Conservation (phyloP, 2,797 vertebrate species). For the Phrynocephalus forsythii region DNA sequence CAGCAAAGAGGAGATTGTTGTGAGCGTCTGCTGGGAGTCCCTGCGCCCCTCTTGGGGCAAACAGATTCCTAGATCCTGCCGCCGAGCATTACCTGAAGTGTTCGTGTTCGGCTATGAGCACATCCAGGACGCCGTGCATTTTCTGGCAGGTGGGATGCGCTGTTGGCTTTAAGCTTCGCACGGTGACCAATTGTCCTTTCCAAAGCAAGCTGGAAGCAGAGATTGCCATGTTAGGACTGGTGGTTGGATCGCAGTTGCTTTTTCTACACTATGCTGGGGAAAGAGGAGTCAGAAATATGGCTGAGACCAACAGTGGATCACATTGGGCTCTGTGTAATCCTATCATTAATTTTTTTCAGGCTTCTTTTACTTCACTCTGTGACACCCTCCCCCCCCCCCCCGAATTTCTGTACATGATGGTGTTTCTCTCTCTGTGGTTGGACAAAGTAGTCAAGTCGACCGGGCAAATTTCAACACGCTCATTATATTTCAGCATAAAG, state of each 20-base stretch:
- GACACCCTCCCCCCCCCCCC: too few relatives aligned
- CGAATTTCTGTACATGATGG: too few relatives aligned
- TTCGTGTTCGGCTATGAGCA: conserved; percentile 77
- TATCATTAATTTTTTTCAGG: too few relatives aligned
- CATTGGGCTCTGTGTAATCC: neutral
- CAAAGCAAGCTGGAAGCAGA: conserved; percentile 68
- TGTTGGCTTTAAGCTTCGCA: conserved; percentile 63
- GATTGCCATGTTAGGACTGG: rapidly evolving
- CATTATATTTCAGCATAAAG: neutral
- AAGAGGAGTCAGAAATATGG: neutral
- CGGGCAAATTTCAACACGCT: neutral
- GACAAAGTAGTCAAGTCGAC: neutral
- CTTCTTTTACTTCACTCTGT: too few relatives aligned
- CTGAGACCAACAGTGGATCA: neutral
- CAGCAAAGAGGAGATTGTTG: conserved; percentile 23
- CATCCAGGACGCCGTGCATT: conserved; percentile 60
- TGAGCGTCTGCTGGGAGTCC: conserved; percentile 13
- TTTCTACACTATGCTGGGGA: neutral
- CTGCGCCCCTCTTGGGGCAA: neutral
- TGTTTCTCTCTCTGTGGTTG: neutral
- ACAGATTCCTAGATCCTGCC: too few relatives aligned
- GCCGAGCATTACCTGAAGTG: conserved; percentile 72
- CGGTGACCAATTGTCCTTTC: conserved; percentile 76
- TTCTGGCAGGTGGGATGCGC: conserved; percentile 2
- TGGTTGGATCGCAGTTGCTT: neutral